A percentile compares a stretch with the other conserved stretches of the same genome.
Evolutionary conservation across 1,140 invertebrate species (phyloP).

Genomic region (Drosophila kepulauana): DNA sequence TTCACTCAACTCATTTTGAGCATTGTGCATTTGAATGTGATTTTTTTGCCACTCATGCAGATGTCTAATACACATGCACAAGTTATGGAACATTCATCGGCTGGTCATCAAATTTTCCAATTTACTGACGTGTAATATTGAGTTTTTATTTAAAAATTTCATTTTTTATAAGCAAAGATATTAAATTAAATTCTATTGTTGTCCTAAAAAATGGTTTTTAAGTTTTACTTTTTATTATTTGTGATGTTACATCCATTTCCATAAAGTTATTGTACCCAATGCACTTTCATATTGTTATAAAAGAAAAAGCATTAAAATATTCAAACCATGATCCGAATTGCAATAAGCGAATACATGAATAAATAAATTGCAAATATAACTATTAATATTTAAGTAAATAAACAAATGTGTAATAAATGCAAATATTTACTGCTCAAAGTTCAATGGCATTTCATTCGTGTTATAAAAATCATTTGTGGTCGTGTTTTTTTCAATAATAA

Average conservation of each 20-base stretch:
- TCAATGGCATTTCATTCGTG: neutral
- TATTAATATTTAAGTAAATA: neutral
- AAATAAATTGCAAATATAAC: neutral
- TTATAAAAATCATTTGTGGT: too few relatives aligned
- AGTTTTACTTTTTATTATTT: neutral
- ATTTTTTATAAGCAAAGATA: neutral
- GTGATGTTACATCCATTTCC: neutral
- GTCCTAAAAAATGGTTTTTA: too few relatives aligned
- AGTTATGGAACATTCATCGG: too few relatives aligned
- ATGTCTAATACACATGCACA: neutral
- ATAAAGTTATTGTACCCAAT: neutral
- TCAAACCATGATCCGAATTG: neutral
- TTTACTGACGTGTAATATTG: too few relatives aligned
- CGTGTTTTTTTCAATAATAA: too few relatives aligned
- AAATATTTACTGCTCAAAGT: neutral
- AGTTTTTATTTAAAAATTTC: too few relatives aligned
- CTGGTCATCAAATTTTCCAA: neutral
- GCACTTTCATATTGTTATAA: neutral
- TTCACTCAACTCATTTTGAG: too few relatives aligned
- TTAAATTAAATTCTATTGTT: too few relatives aligned
- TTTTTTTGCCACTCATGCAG: too few relatives aligned
- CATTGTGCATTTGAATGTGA: too few relatives aligned
- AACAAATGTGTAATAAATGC: neutral
- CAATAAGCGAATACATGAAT: neutral
- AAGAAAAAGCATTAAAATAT: neutral